Evolutionary conservation across 2,113 vertebrate genomes (phyloP), one percentile per base, ranked within the genome.

Genomic region (Perca flavescens): DNA sequence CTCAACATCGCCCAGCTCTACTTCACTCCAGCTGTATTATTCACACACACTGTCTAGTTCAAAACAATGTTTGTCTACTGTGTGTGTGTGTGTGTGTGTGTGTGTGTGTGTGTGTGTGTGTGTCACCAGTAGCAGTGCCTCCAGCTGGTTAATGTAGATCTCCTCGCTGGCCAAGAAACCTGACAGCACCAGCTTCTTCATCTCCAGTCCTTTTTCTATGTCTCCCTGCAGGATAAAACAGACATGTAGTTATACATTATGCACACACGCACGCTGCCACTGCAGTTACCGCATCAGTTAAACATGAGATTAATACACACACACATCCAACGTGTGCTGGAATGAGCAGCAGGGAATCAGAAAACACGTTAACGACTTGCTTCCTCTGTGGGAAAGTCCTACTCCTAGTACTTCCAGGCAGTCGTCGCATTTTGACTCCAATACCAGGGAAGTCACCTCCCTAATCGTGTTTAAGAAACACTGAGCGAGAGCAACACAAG

Each of bases 121-220:
- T 74, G 96, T 96, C 88, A 99, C 98, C 96, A 99, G 93, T 73
- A 99, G 88, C 73, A 99, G 92, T 8, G 98, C 98, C 82, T 99
- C 98, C 86, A 99, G 94, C 88, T 99, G 98, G 93, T 99, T 99
- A 77, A 99, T 98, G 93, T 99, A 99, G 94, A 99, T 99, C 94
- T 99, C 98, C 89, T 99, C 98, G 0, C 97, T 99, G 94, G 98
- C 97, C 93, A 99, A 87, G 91, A 99, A 98, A 34, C 98, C 98
- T 0, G 97, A 99, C 19, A 99, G 96, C 68, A 99, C 98, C 93
- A 99, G 89, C 84, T 98, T 99, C 92, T 98, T 96, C 98, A 99
- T 99, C 93, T 99, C 97, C 94, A 99, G 94, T 31, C 97, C 97
- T 84, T 99, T 99, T 67, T 98, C 97, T 1, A 94, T 92, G n/a